A percentile compares a stretch with the other conserved stretches of the same genome.
phyloP scores from a whole-genome alignment of 2,888 invertebrate genomes.

The Microplitis manilae region DNA sequence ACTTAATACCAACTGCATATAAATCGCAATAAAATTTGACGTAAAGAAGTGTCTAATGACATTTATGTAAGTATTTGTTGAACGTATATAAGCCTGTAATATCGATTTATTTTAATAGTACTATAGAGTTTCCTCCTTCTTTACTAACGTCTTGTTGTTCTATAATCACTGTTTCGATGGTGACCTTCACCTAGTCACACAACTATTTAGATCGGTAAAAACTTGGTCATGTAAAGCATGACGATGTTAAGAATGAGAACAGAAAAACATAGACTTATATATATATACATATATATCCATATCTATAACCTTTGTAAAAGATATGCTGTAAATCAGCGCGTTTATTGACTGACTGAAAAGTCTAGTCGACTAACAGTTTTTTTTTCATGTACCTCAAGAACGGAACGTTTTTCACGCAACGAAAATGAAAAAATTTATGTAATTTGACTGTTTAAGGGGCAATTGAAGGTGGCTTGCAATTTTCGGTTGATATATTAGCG shows the following conservation, averaged over 20 bases:
- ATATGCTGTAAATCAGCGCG: not conserved
- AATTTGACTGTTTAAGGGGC: too few species aligned
- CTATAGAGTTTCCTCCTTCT: constrained; percentile 19
- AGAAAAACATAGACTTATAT: not conserved
- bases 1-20: not conserved
- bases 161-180: constrained; percentile 51
- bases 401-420: too few species aligned
- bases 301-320: not conserved
- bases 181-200: constrained; percentile 55
- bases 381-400: too few species aligned
- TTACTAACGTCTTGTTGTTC: constrained; percentile 22
- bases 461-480: too few species aligned
- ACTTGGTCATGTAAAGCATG: not conserved
- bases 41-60: not conserved
- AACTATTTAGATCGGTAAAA: constrained; percentile 16
- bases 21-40: not conserved
- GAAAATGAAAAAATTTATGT: too few species aligned
- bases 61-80: constrained; percentile 2
- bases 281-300: not conserved
- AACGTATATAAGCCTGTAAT: not conserved
- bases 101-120: constrained; percentile 33
- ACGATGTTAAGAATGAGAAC: constrained; percentile 3
- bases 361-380: not conserved
- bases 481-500: too few species aligned
- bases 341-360: not conserved